Conservation (phyloP, 2,113 vertebrate genomes). For the Perccottus glenii region DNA sequence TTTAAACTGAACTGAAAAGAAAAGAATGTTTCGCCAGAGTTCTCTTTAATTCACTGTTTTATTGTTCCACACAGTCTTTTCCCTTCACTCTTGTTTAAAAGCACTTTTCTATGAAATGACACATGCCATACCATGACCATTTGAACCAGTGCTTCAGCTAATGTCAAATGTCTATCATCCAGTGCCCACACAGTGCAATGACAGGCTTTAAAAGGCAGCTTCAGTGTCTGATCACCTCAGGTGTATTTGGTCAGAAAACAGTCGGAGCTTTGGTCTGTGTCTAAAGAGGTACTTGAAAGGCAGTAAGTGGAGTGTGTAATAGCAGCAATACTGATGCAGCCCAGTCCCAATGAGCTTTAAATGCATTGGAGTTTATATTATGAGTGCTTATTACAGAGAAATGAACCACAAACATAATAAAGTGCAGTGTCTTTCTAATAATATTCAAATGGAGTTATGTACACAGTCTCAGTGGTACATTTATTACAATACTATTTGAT, state of each 20-base stretch:
- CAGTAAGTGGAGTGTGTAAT: not conserved
- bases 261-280: not conserved
- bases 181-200: not conserved
- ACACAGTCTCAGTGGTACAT: not conserved
- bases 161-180: slow-evolving; percentile 6
- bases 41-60: no score
- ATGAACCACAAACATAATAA: not conserved
- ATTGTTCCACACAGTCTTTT: not conserved
- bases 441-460: not conserved
- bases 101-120: not conserved
- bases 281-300: slow-evolving; percentile 5
- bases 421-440: not conserved
- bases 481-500: not conserved
- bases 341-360: not conserved
- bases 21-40: no score
- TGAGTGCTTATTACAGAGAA: not conserved
- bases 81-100: not conserved
- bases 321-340: not conserved
- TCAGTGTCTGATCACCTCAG: not conserved
- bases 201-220: not conserved
- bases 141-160: not conserved
- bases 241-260: not conserved
- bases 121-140: not conserved
- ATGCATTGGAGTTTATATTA: not conserved
- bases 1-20: no score